phyloP scores from a whole-genome alignment of 2,888 invertebrate genomes.

The Acanthacorydalis orientalis region DNA sequence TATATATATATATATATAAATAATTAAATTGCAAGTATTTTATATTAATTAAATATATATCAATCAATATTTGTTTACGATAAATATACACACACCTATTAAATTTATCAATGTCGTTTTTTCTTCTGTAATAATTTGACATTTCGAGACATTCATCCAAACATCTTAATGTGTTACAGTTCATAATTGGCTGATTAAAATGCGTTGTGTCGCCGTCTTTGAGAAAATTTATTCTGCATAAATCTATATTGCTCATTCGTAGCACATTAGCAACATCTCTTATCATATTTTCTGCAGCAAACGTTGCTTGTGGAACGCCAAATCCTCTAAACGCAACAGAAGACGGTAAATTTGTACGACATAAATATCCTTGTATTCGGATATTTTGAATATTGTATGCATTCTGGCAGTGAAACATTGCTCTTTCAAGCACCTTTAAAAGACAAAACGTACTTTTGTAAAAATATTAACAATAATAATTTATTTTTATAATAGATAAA shows the following conservation, averaged over 20 bases:
- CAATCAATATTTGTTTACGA: neutral
- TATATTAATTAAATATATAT: no score
- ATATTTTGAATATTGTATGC: constrained; percentile 64
- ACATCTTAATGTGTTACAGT: constrained; percentile 57
- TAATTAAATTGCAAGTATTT: no score
- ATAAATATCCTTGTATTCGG: constrained; percentile 52
- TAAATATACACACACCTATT: constrained; percentile 41
- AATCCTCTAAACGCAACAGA: constrained; percentile 91
- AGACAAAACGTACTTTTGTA: constrained; percentile 1
- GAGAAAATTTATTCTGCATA: constrained; percentile 61
- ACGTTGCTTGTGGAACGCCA: constrained; percentile 85
- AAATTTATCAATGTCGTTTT: constrained; percentile 41
- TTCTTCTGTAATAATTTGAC: constrained; percentile 43
- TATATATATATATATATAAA: no score
- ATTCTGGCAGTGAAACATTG: constrained; percentile 72
- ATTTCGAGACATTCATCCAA: constrained; percentile 61
- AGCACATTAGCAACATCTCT: constrained; percentile 57
- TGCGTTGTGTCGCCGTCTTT: constrained; percentile 61
- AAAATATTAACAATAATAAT: no score
- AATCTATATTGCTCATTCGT: constrained; percentile 42
- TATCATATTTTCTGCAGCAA: constrained; percentile 62
- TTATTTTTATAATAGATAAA: neutral
- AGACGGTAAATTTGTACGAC: constrained; percentile 78
- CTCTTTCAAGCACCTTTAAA: constrained; percentile 60
- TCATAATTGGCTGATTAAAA: constrained; percentile 53